Conservation (phyloP, 2,113 vertebrate species). For the Pseudorasbora parva region DNA sequence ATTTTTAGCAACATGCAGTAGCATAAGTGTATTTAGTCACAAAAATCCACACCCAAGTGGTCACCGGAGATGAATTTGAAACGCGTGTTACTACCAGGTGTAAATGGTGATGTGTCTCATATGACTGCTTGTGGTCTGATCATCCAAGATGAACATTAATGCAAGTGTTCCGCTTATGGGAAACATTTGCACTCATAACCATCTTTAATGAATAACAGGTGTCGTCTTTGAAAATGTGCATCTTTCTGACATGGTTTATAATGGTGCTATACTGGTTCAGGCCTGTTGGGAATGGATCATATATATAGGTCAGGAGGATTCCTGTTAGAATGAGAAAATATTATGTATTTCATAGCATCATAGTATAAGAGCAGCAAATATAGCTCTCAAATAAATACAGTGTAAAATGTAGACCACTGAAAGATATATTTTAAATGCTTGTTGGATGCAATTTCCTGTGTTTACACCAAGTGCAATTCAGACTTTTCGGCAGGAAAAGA, state of each 20-base stretch:
- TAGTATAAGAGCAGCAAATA: neutral
- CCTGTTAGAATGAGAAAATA: constrained; percentile 21
- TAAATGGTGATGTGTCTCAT: neutral
- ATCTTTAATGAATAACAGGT: constrained; percentile 17
- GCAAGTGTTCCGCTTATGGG: neutral
- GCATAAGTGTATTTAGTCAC: neutral
- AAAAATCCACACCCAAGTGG: neutral
- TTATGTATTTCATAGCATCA: constrained; percentile 18
- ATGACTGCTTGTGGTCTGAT: neutral
- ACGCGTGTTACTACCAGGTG: neutral
- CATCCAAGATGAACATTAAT: neutral
- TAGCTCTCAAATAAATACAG: constrained; percentile 15
- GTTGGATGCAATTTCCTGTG: constrained; percentile 19
- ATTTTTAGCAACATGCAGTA: neutral
- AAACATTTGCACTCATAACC: constrained; percentile 4
- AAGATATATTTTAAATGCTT: constrained; percentile 31
- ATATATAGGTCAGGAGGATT: neutral
- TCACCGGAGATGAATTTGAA: constrained; percentile 3
- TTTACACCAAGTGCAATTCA: constrained; percentile 12
- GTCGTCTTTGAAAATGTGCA: constrained; percentile 2
- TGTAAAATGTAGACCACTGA: constrained; percentile 4
- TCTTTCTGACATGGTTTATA: neutral
- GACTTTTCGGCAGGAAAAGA: constrained; percentile 44
- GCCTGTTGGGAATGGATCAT: neutral
- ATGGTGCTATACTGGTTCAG: neutral